Conservation (phyloP, 1,140 invertebrate species). For the Charaxes varanes region DNA sequence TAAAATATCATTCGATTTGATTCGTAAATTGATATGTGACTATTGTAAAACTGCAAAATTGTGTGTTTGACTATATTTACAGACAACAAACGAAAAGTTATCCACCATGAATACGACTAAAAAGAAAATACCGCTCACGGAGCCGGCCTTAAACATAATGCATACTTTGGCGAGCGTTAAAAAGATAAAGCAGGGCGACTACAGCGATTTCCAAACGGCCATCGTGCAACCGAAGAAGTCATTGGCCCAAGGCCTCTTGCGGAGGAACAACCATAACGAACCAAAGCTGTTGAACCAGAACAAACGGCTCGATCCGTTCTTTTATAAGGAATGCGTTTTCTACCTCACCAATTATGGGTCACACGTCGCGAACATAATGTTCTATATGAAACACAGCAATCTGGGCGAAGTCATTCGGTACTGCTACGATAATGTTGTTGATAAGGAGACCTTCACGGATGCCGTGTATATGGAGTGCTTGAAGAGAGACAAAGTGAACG, state of each 20-base stretch:
- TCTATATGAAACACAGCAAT: conserved; percentile 80
- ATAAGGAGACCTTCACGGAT: conserved; percentile 82
- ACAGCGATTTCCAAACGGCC: conserved; percentile 67
- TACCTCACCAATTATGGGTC: conserved; percentile 84
- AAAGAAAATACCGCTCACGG: conserved; percentile 68
- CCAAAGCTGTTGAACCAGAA: conserved; percentile 46
- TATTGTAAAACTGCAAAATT: neutral
- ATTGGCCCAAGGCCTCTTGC: conserved; percentile 39
- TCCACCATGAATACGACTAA: conserved; percentile 50
- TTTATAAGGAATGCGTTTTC: conserved; percentile 83
- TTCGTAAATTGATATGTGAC: conserved; percentile 1
- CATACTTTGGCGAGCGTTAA: conserved; percentile 73
- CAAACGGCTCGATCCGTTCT: conserved; percentile 72
- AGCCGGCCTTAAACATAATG: conserved; percentile 76
- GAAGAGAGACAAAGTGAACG: conserved; percentile 76
- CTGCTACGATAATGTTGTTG: conserved; percentile 78
- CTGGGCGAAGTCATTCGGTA: conserved; percentile 77
- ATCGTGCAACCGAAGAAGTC: conserved; percentile 40
- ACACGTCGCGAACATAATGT: conserved; percentile 79
- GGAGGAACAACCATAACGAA: conserved; percentile 47
- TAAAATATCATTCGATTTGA: too few species aligned
- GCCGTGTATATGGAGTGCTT: conserved; percentile 79
- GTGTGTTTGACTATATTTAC: conserved; percentile 25
- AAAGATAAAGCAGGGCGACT: conserved; percentile 74
- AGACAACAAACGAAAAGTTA: conserved; percentile 61